Percentiles rank a stretch among this genome's conserved stretches.
These are phyloP conservation scores for Prostheceraeus crozeri DNA, from an alignment of 2,888 invertebrate genomes.

Conservation along the genomic window DNA sequence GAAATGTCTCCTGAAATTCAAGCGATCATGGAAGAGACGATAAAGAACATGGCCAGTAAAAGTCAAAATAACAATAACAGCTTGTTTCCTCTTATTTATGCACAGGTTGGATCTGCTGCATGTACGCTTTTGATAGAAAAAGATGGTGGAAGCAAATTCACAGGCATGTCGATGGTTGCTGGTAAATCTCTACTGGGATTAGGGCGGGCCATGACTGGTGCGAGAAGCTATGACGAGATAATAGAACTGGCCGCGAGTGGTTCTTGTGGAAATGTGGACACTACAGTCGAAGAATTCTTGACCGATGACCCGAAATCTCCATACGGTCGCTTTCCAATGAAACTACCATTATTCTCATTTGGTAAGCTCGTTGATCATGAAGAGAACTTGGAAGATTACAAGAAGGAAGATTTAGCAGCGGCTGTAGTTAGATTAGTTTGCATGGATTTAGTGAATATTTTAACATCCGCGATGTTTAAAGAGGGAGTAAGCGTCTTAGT, in stretches of 20 bases:
- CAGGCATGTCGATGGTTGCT: too few relatives aligned
- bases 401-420: slow-evolving; percentile 1
- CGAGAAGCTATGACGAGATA: slow-evolving; percentile 12
- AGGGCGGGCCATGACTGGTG: background rate
- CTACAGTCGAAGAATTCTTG: background rate
- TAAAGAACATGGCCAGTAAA: too few relatives aligned
- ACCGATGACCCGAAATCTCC: background rate
- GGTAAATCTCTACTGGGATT: slow-evolving; percentile 19
- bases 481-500: too few relatives aligned
- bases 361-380: slow-evolving; percentile 6
- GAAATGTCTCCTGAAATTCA: background rate
- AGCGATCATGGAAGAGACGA: too few relatives aligned
- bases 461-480: too few relatives aligned
- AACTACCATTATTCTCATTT: slow-evolving; percentile 12
- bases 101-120: too few relatives aligned
- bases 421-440: background rate
- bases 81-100: too few relatives aligned
- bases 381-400: background rate
- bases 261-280: background rate
- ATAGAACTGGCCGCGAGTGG: background rate
- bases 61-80: too few relatives aligned
- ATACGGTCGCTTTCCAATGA: slow-evolving; percentile 11
- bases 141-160: too few relatives aligned
- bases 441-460: too few relatives aligned
- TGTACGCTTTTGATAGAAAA: too few relatives aligned